Percentiles rank a stretch among this genome's conserved stretches.
phyloP scores from a whole-genome alignment of 1,140 invertebrate species.

The Harpegnathos saltator region DNA sequence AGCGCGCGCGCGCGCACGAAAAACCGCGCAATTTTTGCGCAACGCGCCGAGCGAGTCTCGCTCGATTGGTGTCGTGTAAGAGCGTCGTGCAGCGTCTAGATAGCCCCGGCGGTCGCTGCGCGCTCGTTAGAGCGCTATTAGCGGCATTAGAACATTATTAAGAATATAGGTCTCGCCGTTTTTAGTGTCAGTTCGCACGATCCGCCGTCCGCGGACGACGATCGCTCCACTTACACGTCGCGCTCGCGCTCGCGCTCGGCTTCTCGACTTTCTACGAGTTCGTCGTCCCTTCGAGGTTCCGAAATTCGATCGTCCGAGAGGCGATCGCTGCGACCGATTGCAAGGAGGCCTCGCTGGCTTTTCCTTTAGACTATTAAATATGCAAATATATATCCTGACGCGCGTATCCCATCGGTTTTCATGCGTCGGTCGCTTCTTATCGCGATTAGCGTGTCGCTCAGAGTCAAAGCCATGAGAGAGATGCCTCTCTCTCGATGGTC shows the following conservation, averaged over 20 bases:
- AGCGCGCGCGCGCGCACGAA: constrained; percentile 15
- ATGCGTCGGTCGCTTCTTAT: too few relatives aligned
- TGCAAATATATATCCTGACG: too few relatives aligned
- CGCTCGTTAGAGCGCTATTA: constrained; percentile 58
- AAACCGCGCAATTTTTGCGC: constrained; percentile 28
- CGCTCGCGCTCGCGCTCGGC: constrained; percentile 22
- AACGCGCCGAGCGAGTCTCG: not conserved
- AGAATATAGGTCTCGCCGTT: constrained; percentile 55
- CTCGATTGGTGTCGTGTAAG: constrained; percentile 53
- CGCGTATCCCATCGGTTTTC: too few relatives aligned
- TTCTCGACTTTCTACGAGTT: constrained; percentile 57
- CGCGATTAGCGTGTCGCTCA: too few relatives aligned
- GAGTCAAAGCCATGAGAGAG: too few relatives aligned
- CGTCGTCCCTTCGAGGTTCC: constrained; percentile 39
- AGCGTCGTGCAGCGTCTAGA: constrained; percentile 33
- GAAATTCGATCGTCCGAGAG: constrained; percentile 47
- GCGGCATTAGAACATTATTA: constrained; percentile 62
- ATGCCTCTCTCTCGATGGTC: too few relatives aligned
- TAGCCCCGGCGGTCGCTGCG: constrained; percentile 19
- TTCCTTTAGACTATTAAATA: too few relatives aligned
- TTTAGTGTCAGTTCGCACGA: constrained; percentile 54
- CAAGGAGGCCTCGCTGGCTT: not conserved
- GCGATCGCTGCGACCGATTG: not conserved
- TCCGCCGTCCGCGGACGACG: constrained; percentile 15
- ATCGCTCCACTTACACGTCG: constrained; percentile 53